Evolutionary conservation across 2,797 vertebrate genomes (phyloP), one percentile per base, ranked within the genome.

Genomic region (Sorex maritimensis): DNA sequence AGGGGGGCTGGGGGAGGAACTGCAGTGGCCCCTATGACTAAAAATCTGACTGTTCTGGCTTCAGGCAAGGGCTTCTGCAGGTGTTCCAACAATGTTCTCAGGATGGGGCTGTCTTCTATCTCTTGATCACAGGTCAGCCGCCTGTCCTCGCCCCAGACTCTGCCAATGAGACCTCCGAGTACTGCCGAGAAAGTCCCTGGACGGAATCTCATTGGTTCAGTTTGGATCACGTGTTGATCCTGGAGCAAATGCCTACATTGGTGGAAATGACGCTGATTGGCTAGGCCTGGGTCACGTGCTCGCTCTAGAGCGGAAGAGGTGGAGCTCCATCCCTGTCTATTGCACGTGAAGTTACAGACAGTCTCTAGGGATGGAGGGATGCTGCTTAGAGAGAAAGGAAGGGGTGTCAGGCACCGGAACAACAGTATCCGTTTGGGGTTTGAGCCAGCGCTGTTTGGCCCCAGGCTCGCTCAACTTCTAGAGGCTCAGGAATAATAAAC

Each of bases 351-450:
- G 23, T 44, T 34, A 26, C 0, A 13, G 49, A 55, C 52, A 14
- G 30, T 14, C 14, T 11, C 34, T 5, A 15, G 63, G 4, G 44
- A 15, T 0, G 17, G 17, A 2, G 14, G 81, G 26, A 4, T 69
- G 71, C 38, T 4, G 34, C 19, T 2, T 4, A 34, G 24, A 67
- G 61, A 65, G 21, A 10, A 7, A 7, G 5, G 11, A n/a, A 46
- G 24, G 28, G 21, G 5, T 26, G 28, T 14, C 6, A 4, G 73
- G 19, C 1, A 8, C 8, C 17, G 3, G 81, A 68, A 78, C 1
- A 12, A 2, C 28, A 15, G 2, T 2, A 4, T 1, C 14, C 19
- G 0, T 8, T 2, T n/a, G 44, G 44, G 12, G 23, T 65, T 11
- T 41, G 63, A 74, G 12, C 14, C 8, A 3, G 10, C 5, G 41